phyloP scores from a whole-genome alignment of 2,113 vertebrate species.

The Cyprinus carpio region DNA sequence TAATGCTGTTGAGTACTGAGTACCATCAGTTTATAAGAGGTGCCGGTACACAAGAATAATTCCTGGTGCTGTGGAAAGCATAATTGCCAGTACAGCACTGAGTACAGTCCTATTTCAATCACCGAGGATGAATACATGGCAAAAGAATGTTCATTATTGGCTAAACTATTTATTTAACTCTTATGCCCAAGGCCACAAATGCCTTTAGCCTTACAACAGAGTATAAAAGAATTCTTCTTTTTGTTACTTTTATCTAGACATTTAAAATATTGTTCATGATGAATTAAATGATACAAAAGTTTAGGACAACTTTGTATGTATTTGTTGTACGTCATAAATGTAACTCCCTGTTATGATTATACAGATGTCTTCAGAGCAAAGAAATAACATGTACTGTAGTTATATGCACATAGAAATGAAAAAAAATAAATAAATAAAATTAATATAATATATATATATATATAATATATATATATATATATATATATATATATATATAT shows the following conservation, averaged over 20 bases:
- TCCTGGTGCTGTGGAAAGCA: background rate
- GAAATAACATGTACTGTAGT: background rate
- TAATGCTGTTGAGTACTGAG: background rate
- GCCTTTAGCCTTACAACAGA: background rate
- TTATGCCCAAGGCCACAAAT: background rate
- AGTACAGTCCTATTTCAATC: background rate
- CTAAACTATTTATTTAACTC: background rate
- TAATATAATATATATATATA: background rate
- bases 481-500: too few species aligned
- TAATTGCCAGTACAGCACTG: background rate
- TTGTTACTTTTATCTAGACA: background rate
- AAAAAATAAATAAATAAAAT: background rate
- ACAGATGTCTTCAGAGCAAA: background rate
- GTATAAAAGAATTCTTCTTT: background rate
- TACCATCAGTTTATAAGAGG: background rate
- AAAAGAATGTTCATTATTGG: background rate
- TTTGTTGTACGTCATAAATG: background rate
- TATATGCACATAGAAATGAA: background rate
- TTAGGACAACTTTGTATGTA: background rate
- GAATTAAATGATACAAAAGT: background rate
- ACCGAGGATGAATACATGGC: background rate
- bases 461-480: background rate
- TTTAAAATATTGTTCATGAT: background rate
- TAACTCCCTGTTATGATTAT: background rate
- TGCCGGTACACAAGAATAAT: background rate